Conservation (phyloP, 2,113 vertebrate species). For the Beaufortia kweichowensis region DNA sequence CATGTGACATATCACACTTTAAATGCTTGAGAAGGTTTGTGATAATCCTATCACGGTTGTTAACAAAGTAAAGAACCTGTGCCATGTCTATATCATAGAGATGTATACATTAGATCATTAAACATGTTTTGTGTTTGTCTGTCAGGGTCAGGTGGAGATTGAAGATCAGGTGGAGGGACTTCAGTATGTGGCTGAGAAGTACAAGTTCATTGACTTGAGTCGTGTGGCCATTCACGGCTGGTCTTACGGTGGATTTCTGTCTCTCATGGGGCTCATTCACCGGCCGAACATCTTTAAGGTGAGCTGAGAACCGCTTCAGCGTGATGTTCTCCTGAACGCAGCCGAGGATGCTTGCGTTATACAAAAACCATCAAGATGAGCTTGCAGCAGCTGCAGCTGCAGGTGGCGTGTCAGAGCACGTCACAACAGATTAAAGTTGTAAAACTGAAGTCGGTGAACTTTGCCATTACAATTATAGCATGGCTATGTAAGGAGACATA, state of each 20-base stretch:
- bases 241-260: slow-evolving; percentile 95
- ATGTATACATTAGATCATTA: no score
- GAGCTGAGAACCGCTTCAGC: slow-evolving; percentile 27
- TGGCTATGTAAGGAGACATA: no score
- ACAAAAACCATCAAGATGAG: no score
- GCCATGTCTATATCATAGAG: no score
- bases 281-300: slow-evolving; percentile 95
- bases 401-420: background rate
- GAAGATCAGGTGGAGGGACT: slow-evolving; percentile 97
- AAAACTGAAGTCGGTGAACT: background rate
- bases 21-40: no score
- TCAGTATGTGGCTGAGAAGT: slow-evolving; percentile 92
- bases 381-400: no score
- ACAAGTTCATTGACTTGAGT: slow-evolving; percentile 91
- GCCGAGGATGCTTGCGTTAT: no score
- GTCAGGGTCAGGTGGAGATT: slow-evolving; percentile 93
- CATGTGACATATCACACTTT: no score
- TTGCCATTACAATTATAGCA: background rate
- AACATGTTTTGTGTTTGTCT: background rate
- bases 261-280: slow-evolving; percentile 96
- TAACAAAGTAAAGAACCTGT: no score
- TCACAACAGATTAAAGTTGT: no score
- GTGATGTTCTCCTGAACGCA: background rate
- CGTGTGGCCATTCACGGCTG: slow-evolving; percentile 95
- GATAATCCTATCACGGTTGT: no score